Conservation (phyloP, 2,888 invertebrate genomes). For the Masnerella sp. region DNA sequence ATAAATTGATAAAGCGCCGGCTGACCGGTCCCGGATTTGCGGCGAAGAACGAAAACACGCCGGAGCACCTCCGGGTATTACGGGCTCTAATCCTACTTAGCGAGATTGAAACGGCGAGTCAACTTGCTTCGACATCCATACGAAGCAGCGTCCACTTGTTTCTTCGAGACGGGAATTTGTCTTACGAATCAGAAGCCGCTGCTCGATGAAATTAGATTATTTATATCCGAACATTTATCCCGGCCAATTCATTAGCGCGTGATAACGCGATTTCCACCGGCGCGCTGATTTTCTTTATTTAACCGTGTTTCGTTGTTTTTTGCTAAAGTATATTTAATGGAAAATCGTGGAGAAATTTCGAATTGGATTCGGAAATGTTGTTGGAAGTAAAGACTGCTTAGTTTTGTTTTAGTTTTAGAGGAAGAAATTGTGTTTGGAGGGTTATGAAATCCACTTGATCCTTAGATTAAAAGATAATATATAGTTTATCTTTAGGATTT, state of each 20-base stretch:
- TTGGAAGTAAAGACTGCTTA: too few species aligned
- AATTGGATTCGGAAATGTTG: too few species aligned
- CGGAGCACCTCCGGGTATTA: slow-evolving; percentile 42
- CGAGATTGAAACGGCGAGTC: slow-evolving; percentile 56
- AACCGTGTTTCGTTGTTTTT: too few species aligned
- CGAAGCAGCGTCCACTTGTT: slow-evolving; percentile 55
- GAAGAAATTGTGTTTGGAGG: too few species aligned
- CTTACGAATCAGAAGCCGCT: slow-evolving; percentile 18
- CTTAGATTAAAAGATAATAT: too few species aligned
- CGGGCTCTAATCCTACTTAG: slow-evolving; percentile 58
- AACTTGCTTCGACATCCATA: slow-evolving; percentile 54
- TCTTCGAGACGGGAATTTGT: slow-evolving; percentile 46
- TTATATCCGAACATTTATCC: slow-evolving; percentile 10
- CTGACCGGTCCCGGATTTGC: slow-evolving; percentile 46
- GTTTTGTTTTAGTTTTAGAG: too few species aligned
- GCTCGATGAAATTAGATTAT: slow-evolving; percentile 39
- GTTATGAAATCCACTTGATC: too few species aligned
- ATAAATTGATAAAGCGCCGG: slow-evolving; percentile 55
- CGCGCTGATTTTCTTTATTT: background rate
- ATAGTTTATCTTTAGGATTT: too few species aligned
- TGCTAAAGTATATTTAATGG: too few species aligned
- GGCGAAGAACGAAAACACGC: slow-evolving; percentile 35
- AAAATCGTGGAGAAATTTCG: too few species aligned
- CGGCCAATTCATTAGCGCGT: background rate
- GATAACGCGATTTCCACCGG: background rate